Evolutionary conservation across 2,113 vertebrate genomes (phyloP), one percentile per base, ranked within the genome.

Genomic region (Pterophyllum scalare): DNA sequence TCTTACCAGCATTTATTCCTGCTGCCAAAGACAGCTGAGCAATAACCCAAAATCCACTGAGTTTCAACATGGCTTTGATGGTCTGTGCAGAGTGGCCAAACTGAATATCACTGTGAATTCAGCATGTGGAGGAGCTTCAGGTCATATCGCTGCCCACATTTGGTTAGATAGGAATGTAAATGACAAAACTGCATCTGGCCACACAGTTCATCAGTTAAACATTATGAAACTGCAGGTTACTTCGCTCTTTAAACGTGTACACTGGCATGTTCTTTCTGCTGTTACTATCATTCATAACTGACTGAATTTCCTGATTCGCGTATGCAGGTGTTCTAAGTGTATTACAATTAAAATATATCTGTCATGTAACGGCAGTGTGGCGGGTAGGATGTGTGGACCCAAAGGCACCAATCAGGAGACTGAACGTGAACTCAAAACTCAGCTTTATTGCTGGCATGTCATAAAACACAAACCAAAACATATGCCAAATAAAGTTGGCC

Each of bases 81-180:
- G 40, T 59, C 46, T 78, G 31, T 59, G 46, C 72, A 57, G 49
- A 77, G 67, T 52, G 61, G 40, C 67, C 43, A 13, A 2, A 65
- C 7, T 46, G 15, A 38, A 59, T 28, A 31, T 43, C 5, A 9
- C 12, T 28, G 40, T 59, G 79, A 61, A 22, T 26, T 62, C 67
- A 81, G 6, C 57, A 54, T 81, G 3, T 13, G 59, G 74, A 84
- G 17, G 14, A 75, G 67, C n/a, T 4, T 33, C 59, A 46, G 5
- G 9, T 65, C 49, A n/a, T 83, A 83, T 89, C 81, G 82, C 43
- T 26, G 4, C 17, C 2, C 76, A 72, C 67, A 91, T 92, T 90
- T 92, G 80, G 24, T 82, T 90, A 92, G 91, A 93, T 92, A 91
- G 38, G 7, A 54, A 87, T 86, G 88, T 1, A 91, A 89, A 89